Percentiles rank a stretch among this genome's conserved stretches.
Evolutionary conservation across 2,113 vertebrate species (phyloP).

Genomic region (Labrus mixtus): DNA sequence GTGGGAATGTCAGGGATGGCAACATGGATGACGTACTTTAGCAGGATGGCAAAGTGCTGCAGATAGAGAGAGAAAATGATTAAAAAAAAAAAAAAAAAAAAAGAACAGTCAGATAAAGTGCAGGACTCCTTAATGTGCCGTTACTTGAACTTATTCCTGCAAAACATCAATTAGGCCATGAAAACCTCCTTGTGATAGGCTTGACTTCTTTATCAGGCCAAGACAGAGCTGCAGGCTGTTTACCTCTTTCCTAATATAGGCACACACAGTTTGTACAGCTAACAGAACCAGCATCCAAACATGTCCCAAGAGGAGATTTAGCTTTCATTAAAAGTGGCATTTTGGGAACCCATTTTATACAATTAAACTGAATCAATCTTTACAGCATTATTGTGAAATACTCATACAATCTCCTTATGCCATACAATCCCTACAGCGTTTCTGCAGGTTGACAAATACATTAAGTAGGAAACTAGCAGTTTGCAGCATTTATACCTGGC

Average conservation of each 20-base stretch:
- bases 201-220: conserved; percentile 68
- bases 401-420: neutral
- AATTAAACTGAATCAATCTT: neutral
- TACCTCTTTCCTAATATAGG: conserved; percentile 61
- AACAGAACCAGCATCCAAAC: conserved; percentile 26
- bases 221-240: conserved; percentile 65
- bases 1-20: conserved; percentile 93
- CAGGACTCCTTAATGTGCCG: neutral
- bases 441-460: neutral
- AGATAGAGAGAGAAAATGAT: conserved; percentile 25
- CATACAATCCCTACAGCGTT: neutral
- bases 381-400: neutral
- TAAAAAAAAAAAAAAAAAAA: neutral
- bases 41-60: conserved; percentile 93
- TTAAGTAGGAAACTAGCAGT: neutral
- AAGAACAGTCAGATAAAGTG: neutral
- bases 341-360: neutral
- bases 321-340: neutral
- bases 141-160: conserved; percentile 18
- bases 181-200: conserved; percentile 40
- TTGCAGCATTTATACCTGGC: neutral
- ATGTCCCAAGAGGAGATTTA: neutral
- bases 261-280: conserved; percentile 23
- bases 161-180: conserved; percentile 36
- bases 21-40: conserved; percentile 96